Base-by-base conservation (phyloP, 2,113 vertebrate genomes). In the Etheostoma cragini region DNA sequence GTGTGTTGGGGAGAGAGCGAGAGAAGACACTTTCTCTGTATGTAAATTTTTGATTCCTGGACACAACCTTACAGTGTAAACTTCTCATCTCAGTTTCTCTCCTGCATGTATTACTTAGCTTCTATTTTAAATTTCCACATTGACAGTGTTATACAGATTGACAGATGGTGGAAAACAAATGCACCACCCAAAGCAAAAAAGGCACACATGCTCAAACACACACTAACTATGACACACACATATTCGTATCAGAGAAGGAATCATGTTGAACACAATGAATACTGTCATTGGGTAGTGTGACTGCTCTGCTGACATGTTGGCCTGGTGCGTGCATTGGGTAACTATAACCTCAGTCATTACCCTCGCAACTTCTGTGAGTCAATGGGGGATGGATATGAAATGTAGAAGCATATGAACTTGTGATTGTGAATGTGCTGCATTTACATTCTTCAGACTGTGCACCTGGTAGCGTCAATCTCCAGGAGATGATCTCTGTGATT, bases 391-490 rank as follows among this genome's bases (percentile, higher is more conserved):
- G 1, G 47, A 49, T 78, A 19, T 80, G 61, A 81, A 64, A 75
- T 42, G n/a, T n/a, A 53, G 53, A 81, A 1, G 17, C 47, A 33
- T 14, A 14, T 7, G 24, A 53, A 11, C n/a, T 19, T 17, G 60
- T 38, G 49, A 54, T 15, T n/a, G 73, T 80, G 57, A 58, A 72
- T 69, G 72, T 47, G 71, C 65, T 47, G 49, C 30, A 6, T 45
- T 38, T 61, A 50, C 1, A 60, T 74, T 46, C 66, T 2, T 73
- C 21, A 10, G 16, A 52, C 47, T 14, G 50, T n/a, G 61, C 87
- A 88, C 62, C 87, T 91, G 86, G n/a, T 76, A 10, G 50, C 64
- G 81, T 87, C 90, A 61, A 4, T 88, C 75, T 83, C 19, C 3
- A 10, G 35, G 15, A 33, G 42, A 79, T 78, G 58, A 85, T 64